Evolutionary conservation across 2,113 vertebrate species (phyloP).

Genomic region (Butorides virescens): DNA sequence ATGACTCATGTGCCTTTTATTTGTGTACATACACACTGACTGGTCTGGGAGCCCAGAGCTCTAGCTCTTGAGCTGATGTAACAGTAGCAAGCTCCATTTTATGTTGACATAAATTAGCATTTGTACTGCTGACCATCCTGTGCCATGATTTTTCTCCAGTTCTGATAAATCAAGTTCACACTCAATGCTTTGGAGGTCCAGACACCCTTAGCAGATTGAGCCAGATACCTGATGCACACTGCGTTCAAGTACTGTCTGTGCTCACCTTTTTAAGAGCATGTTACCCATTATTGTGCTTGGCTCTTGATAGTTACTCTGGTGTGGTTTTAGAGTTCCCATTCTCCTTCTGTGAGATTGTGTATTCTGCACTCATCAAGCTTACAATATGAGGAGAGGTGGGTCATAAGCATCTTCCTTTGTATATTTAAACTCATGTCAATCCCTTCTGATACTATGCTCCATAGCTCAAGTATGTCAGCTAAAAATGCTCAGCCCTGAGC

Average conservation of each 20-base stretch:
- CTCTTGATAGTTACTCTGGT: neutral
- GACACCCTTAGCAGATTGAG: neutral
- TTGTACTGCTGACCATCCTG: neutral
- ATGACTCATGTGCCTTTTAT: neutral
- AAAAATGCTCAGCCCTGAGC: neutral
- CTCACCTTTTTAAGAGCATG: neutral
- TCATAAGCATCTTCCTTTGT: neutral
- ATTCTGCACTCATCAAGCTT: neutral
- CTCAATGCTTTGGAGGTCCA: neutral
- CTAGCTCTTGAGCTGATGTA: neutral
- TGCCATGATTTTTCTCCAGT: neutral
- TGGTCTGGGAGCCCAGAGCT: neutral
- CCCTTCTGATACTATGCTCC: neutral
- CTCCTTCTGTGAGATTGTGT: neutral
- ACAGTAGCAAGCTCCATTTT: neutral
- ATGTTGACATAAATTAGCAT: neutral
- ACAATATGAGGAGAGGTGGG: neutral
- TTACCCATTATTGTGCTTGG: neutral
- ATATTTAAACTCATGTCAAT: neutral
- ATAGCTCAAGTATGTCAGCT: neutral
- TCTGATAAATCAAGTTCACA: neutral
- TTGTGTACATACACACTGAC: neutral
- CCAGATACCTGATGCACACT: neutral
- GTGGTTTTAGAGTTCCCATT: neutral
- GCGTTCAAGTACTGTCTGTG: neutral